Conservation (phyloP, 2,797 vertebrate genomes). For the Pygocentrus nattereri region DNA sequence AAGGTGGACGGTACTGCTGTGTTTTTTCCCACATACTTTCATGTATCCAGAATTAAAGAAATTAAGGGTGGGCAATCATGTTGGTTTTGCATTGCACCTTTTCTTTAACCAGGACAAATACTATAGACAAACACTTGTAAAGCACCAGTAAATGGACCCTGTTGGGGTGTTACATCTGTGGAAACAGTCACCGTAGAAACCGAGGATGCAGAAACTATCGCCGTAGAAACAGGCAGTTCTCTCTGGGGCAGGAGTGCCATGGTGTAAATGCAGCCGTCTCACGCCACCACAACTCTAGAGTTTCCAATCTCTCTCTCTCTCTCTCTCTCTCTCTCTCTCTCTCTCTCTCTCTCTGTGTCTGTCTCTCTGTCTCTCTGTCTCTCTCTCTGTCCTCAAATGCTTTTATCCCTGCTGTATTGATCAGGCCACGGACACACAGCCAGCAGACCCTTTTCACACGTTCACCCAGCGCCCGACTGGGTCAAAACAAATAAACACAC, state of each 20-base stretch:
- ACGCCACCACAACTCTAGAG: not conserved
- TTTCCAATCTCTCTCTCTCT: conserved; percentile 4
- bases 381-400: not conserved
- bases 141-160: too few relatives aligned
- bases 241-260: not conserved
- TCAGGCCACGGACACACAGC: not conserved
- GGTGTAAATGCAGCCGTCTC: conserved; percentile 41
- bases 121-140: too few relatives aligned
- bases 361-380: not conserved
- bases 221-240: conserved; percentile 3
- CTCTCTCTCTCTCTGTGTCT: not conserved
- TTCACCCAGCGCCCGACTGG: conserved; percentile 52
- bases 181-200: not conserved
- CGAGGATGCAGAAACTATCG: not conserved
- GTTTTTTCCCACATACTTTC: too few relatives aligned
- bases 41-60: too few relatives aligned
- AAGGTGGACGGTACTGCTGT: too few relatives aligned
- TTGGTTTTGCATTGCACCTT: too few relatives aligned
- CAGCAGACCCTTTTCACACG: conserved; percentile 68
- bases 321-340: not conserved
- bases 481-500: conserved; percentile 68
- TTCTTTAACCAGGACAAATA: too few relatives aligned
- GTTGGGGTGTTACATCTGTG: too few relatives aligned
- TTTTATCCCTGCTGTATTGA: conserved; percentile 48
- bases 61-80: too few relatives aligned